Percentiles rank a stretch among this genome's conserved stretches.
Evolutionary conservation across 2,113 vertebrate genomes (phyloP).

Genomic region (Merops nubicus): DNA sequence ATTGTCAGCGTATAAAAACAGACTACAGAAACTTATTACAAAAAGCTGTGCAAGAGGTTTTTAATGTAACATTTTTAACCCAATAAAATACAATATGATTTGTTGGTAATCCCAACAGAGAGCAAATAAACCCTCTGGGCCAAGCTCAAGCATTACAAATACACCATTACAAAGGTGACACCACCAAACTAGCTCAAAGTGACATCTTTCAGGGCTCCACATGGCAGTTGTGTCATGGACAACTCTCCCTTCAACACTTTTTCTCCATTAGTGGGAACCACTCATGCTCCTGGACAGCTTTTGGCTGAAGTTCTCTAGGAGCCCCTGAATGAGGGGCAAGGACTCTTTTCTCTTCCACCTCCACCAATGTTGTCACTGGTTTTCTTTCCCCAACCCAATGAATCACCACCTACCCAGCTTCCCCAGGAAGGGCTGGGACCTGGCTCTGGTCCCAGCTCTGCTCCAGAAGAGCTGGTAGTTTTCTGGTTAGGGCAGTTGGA

Average conservation of each 20-base stretch:
- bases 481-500: neutral
- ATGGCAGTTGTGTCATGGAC: fast-evolving
- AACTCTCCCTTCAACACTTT: neutral
- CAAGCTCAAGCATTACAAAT: neutral
- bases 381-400: neutral
- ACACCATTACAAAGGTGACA: neutral
- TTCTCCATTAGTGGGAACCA: neutral
- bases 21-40: neutral
- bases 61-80: neutral
- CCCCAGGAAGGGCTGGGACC: neutral
- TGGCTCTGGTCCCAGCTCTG: neutral
- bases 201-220: no score
- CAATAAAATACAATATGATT: neutral
- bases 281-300: neutral
- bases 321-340: fast-evolving
- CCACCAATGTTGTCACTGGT: neutral
- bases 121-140: neutral
- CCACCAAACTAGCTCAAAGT: neutral
- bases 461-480: neutral
- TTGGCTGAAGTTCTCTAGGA: neutral
- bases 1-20: neutral
- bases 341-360: fast-evolving
- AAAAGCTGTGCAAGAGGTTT: neutral
- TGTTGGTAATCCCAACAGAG: neutral
- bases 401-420: neutral